phyloP scores from a whole-genome alignment of 2,888 invertebrate genomes.

The Hydropsyche betteni region DNA sequence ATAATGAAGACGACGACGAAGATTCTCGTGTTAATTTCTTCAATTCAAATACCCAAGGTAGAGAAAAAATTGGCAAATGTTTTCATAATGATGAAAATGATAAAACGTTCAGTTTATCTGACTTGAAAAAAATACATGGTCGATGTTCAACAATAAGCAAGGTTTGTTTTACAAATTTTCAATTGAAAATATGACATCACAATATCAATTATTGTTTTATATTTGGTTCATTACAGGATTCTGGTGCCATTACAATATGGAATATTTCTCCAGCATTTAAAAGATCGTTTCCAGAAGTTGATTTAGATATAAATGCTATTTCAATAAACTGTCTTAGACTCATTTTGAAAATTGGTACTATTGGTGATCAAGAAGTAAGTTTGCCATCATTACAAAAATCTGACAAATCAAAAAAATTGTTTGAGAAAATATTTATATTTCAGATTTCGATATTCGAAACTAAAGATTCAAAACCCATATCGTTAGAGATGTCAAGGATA shows the following conservation, averaged over 20 bases:
- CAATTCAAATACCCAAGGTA: conserved; percentile 57
- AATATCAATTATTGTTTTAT: too few species aligned
- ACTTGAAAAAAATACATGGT: conserved; percentile 37
- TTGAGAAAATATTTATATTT: conserved; percentile 40
- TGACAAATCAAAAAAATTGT: not conserved
- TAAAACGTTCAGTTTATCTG: conserved; percentile 58
- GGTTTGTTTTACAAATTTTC: conserved; percentile 17
- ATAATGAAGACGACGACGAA: conserved; percentile 57
- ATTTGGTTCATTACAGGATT: conserved; percentile 57
- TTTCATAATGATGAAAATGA: conserved; percentile 52
- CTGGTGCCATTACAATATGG: conserved; percentile 68
- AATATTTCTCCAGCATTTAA: conserved; percentile 71
- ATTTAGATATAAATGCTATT: conserved; percentile 67
- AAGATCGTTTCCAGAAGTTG: conserved; percentile 67
- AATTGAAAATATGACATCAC: too few species aligned
- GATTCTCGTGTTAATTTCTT: conserved; percentile 54
- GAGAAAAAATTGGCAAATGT: conserved; percentile 53
- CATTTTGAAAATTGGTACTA: conserved; percentile 67
- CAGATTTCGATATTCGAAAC: conserved; percentile 68
- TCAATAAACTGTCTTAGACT: conserved; percentile 67
- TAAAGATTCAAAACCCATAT: conserved; percentile 62
- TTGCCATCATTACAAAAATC: not conserved
- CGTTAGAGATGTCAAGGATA: conserved; percentile 62
- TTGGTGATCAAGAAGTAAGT: conserved; percentile 68
- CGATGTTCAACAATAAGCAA: conserved; percentile 8